Conservation (phyloP, 2,888 invertebrate genomes). For the Melipona beecheii region DNA sequence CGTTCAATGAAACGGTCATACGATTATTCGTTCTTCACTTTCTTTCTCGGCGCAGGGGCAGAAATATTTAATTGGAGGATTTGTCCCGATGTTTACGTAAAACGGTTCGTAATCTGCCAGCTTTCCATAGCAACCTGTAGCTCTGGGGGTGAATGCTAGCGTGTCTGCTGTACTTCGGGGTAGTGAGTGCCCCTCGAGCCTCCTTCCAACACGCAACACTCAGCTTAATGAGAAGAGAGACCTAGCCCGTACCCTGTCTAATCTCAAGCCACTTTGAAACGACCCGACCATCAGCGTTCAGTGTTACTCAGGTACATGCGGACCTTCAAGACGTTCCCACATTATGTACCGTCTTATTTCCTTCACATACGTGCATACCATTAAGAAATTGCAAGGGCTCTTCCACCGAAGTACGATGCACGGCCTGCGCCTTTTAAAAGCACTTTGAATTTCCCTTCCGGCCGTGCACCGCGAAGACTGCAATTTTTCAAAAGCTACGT, state of each 20-base stretch:
- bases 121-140: constrained; percentile 79
- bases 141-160: constrained; percentile 69
- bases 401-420: constrained; percentile 22
- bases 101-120: constrained; percentile 78
- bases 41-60: background rate
- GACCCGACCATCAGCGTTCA: constrained; percentile 67
- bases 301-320: constrained; percentile 57
- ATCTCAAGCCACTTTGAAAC: constrained; percentile 73
- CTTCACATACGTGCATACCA: constrained; percentile 56
- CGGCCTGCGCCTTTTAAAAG: constrained; percentile 35
- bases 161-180: constrained; percentile 75
- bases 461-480: background rate
- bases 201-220: constrained; percentile 82
- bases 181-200: constrained; percentile 80
- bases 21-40: background rate
- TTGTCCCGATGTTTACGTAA: constrained; percentile 71
- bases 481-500: constrained; percentile 11
- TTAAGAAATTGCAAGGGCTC: constrained; percentile 59
- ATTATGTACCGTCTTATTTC: constrained; percentile 54
- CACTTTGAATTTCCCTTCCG: constrained; percentile 21
- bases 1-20: background rate
- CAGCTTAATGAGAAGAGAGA: constrained; percentile 82
- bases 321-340: constrained; percentile 55
- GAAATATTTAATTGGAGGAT: constrained; percentile 72
- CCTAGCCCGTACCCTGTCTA: constrained; percentile 67